These are phyloP conservation scores for Dermatophagoides farinae DNA, from an alignment of 1,140 invertebrate species.

Conservation along the genomic window DNA sequence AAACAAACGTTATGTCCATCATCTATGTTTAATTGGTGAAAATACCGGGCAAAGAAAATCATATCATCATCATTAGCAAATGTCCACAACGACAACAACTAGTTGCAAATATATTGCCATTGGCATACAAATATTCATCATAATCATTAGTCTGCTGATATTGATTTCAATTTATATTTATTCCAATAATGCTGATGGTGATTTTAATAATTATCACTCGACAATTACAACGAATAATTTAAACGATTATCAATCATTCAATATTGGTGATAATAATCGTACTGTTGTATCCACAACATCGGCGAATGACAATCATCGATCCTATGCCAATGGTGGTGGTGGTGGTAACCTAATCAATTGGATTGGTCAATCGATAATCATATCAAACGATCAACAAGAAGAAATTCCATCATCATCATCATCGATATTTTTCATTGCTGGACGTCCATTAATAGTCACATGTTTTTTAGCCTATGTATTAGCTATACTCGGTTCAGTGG, in stretches of 20 bases:
- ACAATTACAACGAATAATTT: not conserved
- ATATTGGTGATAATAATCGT: not conserved
- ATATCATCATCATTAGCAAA: not conserved
- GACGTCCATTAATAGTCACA: not conserved
- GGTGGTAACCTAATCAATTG: not conserved
- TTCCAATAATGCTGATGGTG: not conserved
- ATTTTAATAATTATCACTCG: too few species aligned
- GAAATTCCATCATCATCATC: not conserved
- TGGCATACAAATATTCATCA: not conserved
- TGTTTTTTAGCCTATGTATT: not conserved
- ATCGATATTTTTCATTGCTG: not conserved
- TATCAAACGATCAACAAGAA: not conserved
- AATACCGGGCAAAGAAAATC: too few species aligned
- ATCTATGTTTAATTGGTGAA: too few species aligned
- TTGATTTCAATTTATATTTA: not conserved
- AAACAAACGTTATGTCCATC: too few species aligned
- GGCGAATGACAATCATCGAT: too few species aligned
- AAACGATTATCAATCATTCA: not conserved
- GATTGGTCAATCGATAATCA: not conserved
- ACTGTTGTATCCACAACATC: too few species aligned
- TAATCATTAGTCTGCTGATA: not conserved
- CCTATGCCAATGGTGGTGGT: too few species aligned
- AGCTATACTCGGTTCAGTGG: not conserved
- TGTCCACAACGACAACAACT: not conserved
- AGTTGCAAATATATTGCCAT: constrained; percentile 7